Base-by-base conservation (phyloP, 2,888 invertebrate species). In the Molanna angustata region DNA sequence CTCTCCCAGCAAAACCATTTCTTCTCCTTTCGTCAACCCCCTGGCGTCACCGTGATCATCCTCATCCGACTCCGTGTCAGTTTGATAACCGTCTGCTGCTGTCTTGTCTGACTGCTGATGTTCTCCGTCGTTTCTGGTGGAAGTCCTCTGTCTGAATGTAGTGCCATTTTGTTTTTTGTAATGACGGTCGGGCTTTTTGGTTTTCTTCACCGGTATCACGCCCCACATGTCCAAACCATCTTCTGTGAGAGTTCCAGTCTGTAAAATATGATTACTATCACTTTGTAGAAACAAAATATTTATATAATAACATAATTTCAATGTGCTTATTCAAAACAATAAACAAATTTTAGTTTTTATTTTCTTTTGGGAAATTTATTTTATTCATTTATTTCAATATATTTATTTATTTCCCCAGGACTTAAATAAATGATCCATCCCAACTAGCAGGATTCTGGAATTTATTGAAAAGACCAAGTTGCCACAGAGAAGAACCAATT, bases 171-270 rank as follows among this genome's bases (percentile, higher is more conserved):
- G 18, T 17, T 9, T 40, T 18, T 11, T 11, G 9, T 7, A 11
- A 1, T 11, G 2, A 11, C 9, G 1, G n/a, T 13, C 11, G 4
- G 17, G 3, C 13, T 35, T 33, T 16, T 18, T 40, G 6, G 22
- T 19, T 14, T 2, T 18, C 9, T 35, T 33, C 6, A 43, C 35
- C 2, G 92, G 86, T 1, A 95, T 86, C 2, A 94, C 88, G 33
- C 94, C 95, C 85, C 92, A 90, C 84, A 97, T 86, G 72, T 96
- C 95, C 19, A 97, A 71, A 0, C 97, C 96, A 67, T 97, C 97
- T 69, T 97, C 96, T 0, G 97, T 97, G 56, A 97, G 70, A 0
- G 97, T 97, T 9, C 97, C 97, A 14, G 97, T 97, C 89, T 92
- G 68, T 71, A 71, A 47, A n/a, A n/a, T n/a, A n/a, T n/a, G n/a